Evolutionary conservation across 2,888 invertebrate species (phyloP), one percentile per base, ranked within the genome.

Genomic region (Amiota minor): DNA sequence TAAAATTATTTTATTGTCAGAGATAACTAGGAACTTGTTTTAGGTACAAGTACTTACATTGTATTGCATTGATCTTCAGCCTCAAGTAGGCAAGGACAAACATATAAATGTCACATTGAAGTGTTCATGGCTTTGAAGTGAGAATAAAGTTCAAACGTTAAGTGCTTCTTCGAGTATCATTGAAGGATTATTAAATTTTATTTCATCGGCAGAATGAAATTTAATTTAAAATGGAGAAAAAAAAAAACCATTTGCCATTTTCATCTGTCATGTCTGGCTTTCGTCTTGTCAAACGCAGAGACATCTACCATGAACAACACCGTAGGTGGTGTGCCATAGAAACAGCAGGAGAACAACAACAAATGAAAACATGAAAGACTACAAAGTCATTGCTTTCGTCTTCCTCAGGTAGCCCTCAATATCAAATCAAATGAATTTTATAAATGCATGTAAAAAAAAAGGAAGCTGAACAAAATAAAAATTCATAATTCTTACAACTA

Each of bases 1-100:
- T 85, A 79, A 84, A 77, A 81, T 82, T 85, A 83, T 83, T 85
- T 56, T 70, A 64, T 67, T 72, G 68, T 68, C 68, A 67, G 68
- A 72, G 72, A 49, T 72, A 59, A 56, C 35, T 72, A 65, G 67
- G 20, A 55, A 64, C 50, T 71, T 71, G 35, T 55, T 55, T 69
- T 10, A 20, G 3, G 14, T 50, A n/a, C 53, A 4, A 50, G 12
- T 50, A 50, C 12, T 50, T n/a, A 50, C n/a, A n/a, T n/a, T n/a
- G 53, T 50, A 35, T 50, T 50, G 2, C 53, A 50, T 12, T 50
- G 53, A 50, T 50, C n/a, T 12, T 1, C 35, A 35, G 6, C 35
- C 35, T 23, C 23, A 23, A 35, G 6, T 1, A 35, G 35, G 6
- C 35, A 35, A 35, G 35, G 6, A 6, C 35, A 35, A 35, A 35